These are phyloP conservation scores for Chloromyia formosa DNA, from an alignment of 2,888 invertebrate species.

Conservation along the genomic window DNA sequence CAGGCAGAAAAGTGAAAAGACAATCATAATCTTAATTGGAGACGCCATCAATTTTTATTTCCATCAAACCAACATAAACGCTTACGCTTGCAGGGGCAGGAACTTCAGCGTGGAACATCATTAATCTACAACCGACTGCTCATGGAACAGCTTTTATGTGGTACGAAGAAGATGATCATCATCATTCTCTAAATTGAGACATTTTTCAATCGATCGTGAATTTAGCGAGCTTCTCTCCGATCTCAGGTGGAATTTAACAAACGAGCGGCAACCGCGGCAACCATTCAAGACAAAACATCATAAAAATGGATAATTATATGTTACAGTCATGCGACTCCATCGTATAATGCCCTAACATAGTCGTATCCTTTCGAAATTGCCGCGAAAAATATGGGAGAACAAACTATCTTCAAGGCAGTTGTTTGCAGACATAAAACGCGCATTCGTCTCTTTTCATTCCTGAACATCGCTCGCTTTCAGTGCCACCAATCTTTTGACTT, in stretches of 20 bases:
- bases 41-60: conserved; percentile 47
- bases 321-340: background rate
- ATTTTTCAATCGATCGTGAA: conserved; percentile 47
- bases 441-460: background rate
- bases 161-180: conserved; percentile 22
- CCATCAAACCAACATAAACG: conserved; percentile 38
- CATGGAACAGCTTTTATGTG: background rate
- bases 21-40: conserved; percentile 47
- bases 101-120: background rate
- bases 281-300: conserved; percentile 44
- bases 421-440: background rate
- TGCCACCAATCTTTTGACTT: conserved; percentile 12
- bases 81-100: background rate
- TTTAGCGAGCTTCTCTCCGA: background rate
- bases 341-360: background rate
- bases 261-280: background rate
- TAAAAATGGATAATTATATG: conserved; percentile 47
- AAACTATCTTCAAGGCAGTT: background rate
- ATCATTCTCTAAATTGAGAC: conserved; percentile 45
- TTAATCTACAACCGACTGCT: background rate
- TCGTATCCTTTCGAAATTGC: background rate
- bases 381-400: conserved; percentile 13
- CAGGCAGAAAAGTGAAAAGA: conserved; percentile 29
- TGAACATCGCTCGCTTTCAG: no score
- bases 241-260: background rate